Evolutionary conservation across 2,888 invertebrate species (phyloP), one percentile per base, ranked within the genome.

Genomic region (Meandrusa payeni): DNA sequence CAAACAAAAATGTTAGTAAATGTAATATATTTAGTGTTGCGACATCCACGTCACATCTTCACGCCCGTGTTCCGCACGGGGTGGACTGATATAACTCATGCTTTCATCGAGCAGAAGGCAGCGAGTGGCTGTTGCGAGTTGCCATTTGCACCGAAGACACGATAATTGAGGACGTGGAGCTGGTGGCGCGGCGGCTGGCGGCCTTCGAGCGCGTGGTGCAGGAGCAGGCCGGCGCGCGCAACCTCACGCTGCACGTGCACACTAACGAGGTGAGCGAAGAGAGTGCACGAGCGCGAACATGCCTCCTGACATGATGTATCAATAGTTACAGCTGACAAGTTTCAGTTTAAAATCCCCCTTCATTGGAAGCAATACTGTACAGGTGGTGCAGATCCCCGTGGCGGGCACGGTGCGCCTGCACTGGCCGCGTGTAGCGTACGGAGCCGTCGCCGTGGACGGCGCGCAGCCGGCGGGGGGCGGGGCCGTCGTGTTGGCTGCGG

Each of bases 211-310:
- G 27, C 1, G 15, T 29, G 13, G 22, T 23, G 33, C 22, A 12
- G 13, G 23, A 5, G 19, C 76, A 91, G 65, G 76, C 93, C 45
- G 89, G 92, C 54, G 75, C 67, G 68, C 50, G 90, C 59, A 95
- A 95, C 74, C 77, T 94, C 36, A 92, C 94, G 11, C 89, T 95
- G 65, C 89, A 91, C 48, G 67, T 96, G 61, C 94, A 95, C 73
- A 96, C 96, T 2, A 91, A 90, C 32, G 93, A 93, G 78, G 70
- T 64, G 42, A 47, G 51, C 10, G n/a, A n/a, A n/a, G n/a, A n/a
- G n/a, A n/a, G n/a, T n/a, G n/a, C n/a, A n/a, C n/a, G n/a, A n/a
- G n/a, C n/a, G n/a, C n/a, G n/a, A n/a, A n/a, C n/a, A n/a, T n/a
- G n/a, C n/a, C n/a, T n/a, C n/a, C n/a, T n/a, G n/a, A n/a, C n/a